Percentiles rank a stretch among this genome's conserved stretches.
These are phyloP conservation scores for Muricea muricata DNA, from an alignment of 92 coral and sea anemone genomes.

Conservation along the genomic window DNA sequence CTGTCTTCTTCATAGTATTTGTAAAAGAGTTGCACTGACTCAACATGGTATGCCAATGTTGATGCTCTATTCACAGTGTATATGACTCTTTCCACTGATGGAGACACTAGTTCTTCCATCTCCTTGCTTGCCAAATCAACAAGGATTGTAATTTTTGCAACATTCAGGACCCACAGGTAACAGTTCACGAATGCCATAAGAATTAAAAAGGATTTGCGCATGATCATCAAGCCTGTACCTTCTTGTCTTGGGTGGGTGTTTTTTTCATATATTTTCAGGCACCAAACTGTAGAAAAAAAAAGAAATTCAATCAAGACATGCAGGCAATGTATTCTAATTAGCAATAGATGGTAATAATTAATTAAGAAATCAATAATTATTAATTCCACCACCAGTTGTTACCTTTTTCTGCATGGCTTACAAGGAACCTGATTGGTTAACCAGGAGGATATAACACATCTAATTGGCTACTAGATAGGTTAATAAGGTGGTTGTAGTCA, in stretches of 20 bases:
- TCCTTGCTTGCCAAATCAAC: constrained; percentile 50
- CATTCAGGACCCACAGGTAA: constrained; percentile 61
- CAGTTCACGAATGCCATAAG: constrained; percentile 69
- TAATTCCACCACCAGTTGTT: too few relatives aligned
- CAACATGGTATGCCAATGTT: constrained; percentile 67
- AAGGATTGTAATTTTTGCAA: constrained; percentile 51
- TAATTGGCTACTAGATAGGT: too few relatives aligned
- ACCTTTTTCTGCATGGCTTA: too few relatives aligned
- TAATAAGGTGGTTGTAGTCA: too few relatives aligned
- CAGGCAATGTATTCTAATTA: too few relatives aligned
- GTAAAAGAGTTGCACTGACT: constrained; percentile 68
- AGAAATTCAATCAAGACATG: not conserved
- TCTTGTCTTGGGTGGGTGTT: constrained; percentile 55
- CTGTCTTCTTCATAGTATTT: constrained; percentile 63
- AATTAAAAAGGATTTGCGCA: constrained; percentile 59
- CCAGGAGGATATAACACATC: too few relatives aligned
- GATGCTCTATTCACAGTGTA: constrained; percentile 70
- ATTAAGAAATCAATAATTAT: too few relatives aligned
- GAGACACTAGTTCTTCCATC: constrained; percentile 58
- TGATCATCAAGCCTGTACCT: constrained; percentile 61
- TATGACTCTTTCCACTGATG: constrained; percentile 50
- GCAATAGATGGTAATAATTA: too few relatives aligned
- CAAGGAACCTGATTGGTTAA: too few relatives aligned
- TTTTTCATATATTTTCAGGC: constrained; percentile 64
- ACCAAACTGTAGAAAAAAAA: constrained; percentile 42